Base-by-base conservation (phyloP, 1,140 invertebrate species). In the Drosophila ironensis region DNA sequence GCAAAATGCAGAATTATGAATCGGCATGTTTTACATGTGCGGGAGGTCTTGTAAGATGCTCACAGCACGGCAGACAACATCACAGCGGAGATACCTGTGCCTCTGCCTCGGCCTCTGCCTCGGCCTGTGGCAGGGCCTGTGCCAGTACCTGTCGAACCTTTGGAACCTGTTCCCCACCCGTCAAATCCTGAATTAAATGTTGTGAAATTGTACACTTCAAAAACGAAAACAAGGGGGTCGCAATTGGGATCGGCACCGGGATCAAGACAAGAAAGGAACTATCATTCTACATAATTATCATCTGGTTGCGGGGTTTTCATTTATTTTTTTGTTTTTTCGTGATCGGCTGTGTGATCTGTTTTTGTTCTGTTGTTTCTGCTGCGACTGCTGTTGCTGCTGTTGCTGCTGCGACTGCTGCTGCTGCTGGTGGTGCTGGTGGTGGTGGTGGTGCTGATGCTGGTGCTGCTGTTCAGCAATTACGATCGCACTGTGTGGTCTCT, bases 11-110 rank as follows among this genome's bases (percentile, higher is more conserved):
- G 80, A 88, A 88, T 88, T 88, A 88, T 88, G 86, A 88, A 88
- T 88, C 86, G 86, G 86, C 86, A 88, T 84, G 78, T 88, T 88
- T 88, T 84, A 86, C 86, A 88, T 88, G 78, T 81, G 86, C 78
- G 86, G 86, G 86, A 88, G 86, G 78, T 88, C 86, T 86, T 84
- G 80, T 84, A 82, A 75, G 60, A 46, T 53, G 24, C 22, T 17
- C 24, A 24, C 17, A 42, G n/a, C 16, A 33, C 16, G 25, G n/a
- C 33, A 20, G 3, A 35, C 11, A 11, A 17, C 16, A 17, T 42
- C 14, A n/a, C n/a, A n/a, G 14, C 12, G 19, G 38, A n/a, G 19
- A 9, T 30, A 27, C 41, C n/a, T 41, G 69, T 86, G 86, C 78
- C 78, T 84, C 80, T 82, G 75, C 75, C 75, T 81, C 75, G n/a